Percentiles rank a stretch among this genome's conserved stretches.
These are phyloP conservation scores for Morelia viridis DNA, from an alignment of 2,797 vertebrate species.

Conservation along the genomic window DNA sequence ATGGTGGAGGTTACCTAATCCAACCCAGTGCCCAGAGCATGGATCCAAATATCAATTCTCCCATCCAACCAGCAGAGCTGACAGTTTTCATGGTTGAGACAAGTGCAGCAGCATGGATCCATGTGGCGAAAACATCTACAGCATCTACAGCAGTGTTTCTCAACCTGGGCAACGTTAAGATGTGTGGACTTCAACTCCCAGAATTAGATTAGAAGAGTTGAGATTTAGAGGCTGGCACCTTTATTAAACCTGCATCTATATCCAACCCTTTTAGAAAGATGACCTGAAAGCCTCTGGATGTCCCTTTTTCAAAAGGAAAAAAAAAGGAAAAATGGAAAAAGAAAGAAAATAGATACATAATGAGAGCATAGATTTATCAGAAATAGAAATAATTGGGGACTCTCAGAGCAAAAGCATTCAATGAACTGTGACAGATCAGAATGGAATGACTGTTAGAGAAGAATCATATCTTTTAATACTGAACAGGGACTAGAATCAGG, in stretches of 20 bases:
- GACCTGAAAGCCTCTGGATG: background rate
- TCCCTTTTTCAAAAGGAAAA: background rate
- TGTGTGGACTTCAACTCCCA: too few relatives aligned
- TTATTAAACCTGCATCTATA: background rate
- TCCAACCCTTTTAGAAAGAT: background rate
- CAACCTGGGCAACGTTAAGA: too few relatives aligned
- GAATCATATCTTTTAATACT: background rate
- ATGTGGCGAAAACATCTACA: too few relatives aligned
- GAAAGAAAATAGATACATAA: background rate
- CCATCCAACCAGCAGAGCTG: too few relatives aligned
- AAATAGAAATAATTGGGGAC: background rate
- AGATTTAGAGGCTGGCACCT: background rate
- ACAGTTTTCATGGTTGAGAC: too few relatives aligned
- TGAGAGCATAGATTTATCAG: background rate
- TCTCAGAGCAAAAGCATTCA: background rate
- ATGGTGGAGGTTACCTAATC: too few relatives aligned
- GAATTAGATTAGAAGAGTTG: background rate
- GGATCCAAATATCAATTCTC: too few relatives aligned
- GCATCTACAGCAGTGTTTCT: too few relatives aligned
- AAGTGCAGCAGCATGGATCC: too few relatives aligned
- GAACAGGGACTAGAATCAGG: background rate
- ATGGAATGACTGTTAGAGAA: background rate
- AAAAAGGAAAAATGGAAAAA: background rate
- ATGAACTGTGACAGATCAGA: background rate
- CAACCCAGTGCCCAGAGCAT: too few relatives aligned